Evolutionary conservation across 2,797 vertebrate genomes (phyloP).

Genomic region (Hemibagrus guttatus): DNA sequence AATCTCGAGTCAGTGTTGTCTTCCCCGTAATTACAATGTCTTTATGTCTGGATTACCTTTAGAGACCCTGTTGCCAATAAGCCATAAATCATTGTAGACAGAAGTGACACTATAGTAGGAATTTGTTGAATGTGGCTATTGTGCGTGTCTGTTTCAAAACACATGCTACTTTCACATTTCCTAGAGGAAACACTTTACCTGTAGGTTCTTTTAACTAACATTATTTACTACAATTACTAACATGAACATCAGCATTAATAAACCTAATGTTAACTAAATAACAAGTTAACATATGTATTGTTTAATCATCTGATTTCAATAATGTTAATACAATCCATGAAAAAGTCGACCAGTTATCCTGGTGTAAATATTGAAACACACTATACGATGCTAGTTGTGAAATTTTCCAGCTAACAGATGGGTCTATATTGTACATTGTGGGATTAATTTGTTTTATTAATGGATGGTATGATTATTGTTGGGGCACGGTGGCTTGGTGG

Average conservation of each 20-base stretch:
- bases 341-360: not conserved
- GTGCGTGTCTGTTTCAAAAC: not conserved
- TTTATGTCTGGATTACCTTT: constrained; percentile 37
- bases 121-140: constrained; percentile 13
- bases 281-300: not conserved
- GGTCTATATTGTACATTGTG: no score
- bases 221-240: not conserved
- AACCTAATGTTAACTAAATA: not conserved
- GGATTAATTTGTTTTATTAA: no score
- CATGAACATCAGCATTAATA: not conserved
- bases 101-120: constrained; percentile 4
- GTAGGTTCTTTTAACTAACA: not conserved
- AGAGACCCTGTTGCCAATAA: constrained; percentile 32
- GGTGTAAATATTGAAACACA: not conserved
- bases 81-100: constrained; percentile 8
- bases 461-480: no score
- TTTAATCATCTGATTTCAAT: not conserved
- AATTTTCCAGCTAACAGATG: not conserved
- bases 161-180: not conserved
- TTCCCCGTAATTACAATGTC: constrained; percentile 1
- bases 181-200: not conserved
- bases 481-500: no score
- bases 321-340: not conserved
- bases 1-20: constrained; percentile 21
- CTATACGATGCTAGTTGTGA: not conserved